Base-by-base conservation (phyloP, 2,113 vertebrate genomes). In the Setophaga petechia region DNA sequence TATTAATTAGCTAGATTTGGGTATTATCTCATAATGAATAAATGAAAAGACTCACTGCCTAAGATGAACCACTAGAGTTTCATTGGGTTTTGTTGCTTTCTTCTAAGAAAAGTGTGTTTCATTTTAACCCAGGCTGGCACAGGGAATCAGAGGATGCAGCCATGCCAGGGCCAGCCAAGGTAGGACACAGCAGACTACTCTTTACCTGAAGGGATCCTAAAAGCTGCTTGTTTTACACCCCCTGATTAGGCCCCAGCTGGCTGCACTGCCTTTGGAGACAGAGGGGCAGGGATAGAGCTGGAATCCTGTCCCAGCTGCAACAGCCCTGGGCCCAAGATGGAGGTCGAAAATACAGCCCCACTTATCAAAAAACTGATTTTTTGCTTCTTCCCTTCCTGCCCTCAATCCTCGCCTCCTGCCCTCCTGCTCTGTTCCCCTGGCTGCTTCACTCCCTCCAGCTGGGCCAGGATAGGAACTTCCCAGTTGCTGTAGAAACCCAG, bases 1-100 rank as follows among this genome's bases (percentile, higher is more conserved):
- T 97, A 96, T 97, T 97, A 97, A 97, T 96, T 97, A 97, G 87
- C 51, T 46, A 95, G 91, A 93, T 96, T 94, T 96, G 95, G 82
- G 79, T 95, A 91, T 82, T 94, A 95, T 96, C 96, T 94, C 17
- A 4, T 94, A 89, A 95, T 90, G 79, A 94, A 94, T 83, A 94
- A 96, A 94, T 96, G 81, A 95, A 87, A 67, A 94, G 33, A 76
- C 63, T 89, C 5, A 3, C 90, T 80, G 86, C 80, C 66, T 90
- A 75, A 93, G 76, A 89, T 72, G 80, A 89, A 89, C 81, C 81
- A 66, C 52, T 87, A 54, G 44, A 5, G 6, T 61, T 46, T 94
- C 2, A 7, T 7, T 79, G 54, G 35, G 22, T 27, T 72, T 55
- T 41, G 20, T 33, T 59, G 65, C 90, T 69, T 87, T 91, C 88